Base-by-base conservation (phyloP, 2,113 vertebrate species). In the Poicephalus gulielmi region DNA sequence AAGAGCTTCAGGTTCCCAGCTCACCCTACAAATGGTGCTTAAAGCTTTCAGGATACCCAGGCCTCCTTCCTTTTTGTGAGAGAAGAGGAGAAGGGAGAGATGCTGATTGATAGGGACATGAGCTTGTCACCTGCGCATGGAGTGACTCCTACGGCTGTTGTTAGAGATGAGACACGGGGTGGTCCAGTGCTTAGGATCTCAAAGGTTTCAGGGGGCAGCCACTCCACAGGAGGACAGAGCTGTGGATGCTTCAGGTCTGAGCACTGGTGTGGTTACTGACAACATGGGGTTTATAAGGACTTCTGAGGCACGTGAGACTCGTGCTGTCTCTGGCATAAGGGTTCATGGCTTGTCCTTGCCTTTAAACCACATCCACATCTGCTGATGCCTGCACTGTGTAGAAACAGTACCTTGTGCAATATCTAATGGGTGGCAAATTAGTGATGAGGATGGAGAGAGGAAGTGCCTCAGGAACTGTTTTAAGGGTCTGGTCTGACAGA, bases 91-190 rank as follows among this genome's bases (percentile, higher is more conserved):
- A 53, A 57, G 14, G 5, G 7, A 20, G 22, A 73, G 6, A 16
- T 2, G 3, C 30, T 86, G 76, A 57, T 49, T 86, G 76, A 57
- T 49, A 41, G 85, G 63, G 59, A 39, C 0, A 0, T 25, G 57
- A 85, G 4, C 1, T 71, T n/a, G 16, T 62, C 24, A 6, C 4
- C 39, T 62, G n/a, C 17, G 57, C 14, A 2, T 1, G 7, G 1
- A n/a, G 18, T 28, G 47, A 59, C 12, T 76, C 5, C 39, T 24
- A 30, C 3, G 20, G 53, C 18, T 85, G 66, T 4, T 67, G 7
- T 35, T 13, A 35, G 50, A 41, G 28, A 7, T 39, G 16, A 76
- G 82, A 43, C 7, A 14, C 2, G 12, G 35, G 4, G 8, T 66
- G 46, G 30, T 44, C 19, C 35, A 85, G 4, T 20, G 14, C 39